Conservation (phyloP, 2,113 vertebrate genomes). For the Trematomus loennbergii region DNA sequence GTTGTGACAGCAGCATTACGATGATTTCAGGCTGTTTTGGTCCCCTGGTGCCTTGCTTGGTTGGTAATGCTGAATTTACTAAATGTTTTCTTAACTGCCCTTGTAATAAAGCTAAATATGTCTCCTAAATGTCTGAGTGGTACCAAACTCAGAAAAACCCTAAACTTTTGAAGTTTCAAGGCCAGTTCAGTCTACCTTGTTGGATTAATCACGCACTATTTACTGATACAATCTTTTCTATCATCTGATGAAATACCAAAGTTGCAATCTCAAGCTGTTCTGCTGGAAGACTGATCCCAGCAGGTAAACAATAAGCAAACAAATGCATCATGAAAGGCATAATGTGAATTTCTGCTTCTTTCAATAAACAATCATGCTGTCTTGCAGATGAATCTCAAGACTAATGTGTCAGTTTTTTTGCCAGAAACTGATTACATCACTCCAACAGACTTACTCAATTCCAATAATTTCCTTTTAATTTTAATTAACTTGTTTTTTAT, state of each 20-base stretch:
- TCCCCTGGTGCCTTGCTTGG: not conserved
- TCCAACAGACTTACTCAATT: not conserved
- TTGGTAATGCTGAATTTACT: not conserved
- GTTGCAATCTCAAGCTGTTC: not conserved
- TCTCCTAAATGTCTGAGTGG: slow-evolving; percentile 4
- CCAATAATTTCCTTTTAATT: not conserved
- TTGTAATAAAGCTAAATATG: no score
- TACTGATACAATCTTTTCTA: slow-evolving; percentile 8
- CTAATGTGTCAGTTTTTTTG: not conserved
- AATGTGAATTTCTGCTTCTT: not conserved
- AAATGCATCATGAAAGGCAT: not conserved
- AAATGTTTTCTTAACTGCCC: no score
- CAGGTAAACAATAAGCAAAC: not conserved
- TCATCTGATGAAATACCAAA: not conserved
- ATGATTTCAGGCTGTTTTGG: not conserved
- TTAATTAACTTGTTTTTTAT: no score
- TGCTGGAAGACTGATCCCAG: not conserved
- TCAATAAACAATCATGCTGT: not conserved
- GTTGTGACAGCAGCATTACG: not conserved
- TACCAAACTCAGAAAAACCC: slow-evolving; percentile 4
- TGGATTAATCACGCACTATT: not conserved
- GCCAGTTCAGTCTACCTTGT: not conserved
- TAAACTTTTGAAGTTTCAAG: not conserved
- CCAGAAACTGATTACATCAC: not conserved
- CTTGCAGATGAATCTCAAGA: not conserved